Percentiles rank a stretch among this genome's conserved stretches.
Conservation (phyloP, 2,797 vertebrate genomes). For the Siniperca obscura region DNA sequence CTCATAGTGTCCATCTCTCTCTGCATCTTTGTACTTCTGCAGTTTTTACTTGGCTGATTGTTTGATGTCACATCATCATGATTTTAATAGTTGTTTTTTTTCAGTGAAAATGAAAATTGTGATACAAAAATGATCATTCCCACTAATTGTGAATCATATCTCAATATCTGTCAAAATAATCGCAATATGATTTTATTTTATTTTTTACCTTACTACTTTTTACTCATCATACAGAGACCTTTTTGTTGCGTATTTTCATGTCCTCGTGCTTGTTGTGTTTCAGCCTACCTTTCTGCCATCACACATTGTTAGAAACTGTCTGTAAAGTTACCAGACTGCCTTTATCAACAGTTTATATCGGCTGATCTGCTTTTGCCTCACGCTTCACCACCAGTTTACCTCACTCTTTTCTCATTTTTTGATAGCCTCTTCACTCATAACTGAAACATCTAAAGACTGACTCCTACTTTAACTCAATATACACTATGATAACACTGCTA, state of each 20-base stretch:
- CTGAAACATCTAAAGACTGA: constrained; percentile 9
- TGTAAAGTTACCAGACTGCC: neutral
- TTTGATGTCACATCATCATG: too few species aligned
- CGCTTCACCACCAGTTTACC: neutral
- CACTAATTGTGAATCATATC: too few species aligned
- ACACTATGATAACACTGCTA: neutral
- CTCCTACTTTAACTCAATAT: neutral
- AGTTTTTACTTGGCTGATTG: neutral
- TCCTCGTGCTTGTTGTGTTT: constrained; percentile 1
- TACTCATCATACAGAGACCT: neutral
- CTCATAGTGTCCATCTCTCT: neutral
- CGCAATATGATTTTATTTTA: too few species aligned
- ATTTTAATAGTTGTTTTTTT: too few species aligned
- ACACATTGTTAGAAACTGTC: constrained; percentile 6
- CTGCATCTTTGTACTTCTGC: constrained; percentile 3
- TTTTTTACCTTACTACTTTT: neutral
- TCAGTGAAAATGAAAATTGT: too few species aligned
- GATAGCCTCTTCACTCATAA: neutral
- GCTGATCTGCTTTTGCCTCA: neutral
- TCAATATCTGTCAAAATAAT: too few species aligned
- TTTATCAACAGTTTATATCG: neutral
- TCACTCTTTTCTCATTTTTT: neutral
- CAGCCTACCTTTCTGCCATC: constrained; percentile 23
- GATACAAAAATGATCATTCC: too few species aligned
- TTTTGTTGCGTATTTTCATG: neutral